Base-by-base conservation (phyloP, 2,797 vertebrate genomes). In the Cryptoprocta ferox region DNA sequence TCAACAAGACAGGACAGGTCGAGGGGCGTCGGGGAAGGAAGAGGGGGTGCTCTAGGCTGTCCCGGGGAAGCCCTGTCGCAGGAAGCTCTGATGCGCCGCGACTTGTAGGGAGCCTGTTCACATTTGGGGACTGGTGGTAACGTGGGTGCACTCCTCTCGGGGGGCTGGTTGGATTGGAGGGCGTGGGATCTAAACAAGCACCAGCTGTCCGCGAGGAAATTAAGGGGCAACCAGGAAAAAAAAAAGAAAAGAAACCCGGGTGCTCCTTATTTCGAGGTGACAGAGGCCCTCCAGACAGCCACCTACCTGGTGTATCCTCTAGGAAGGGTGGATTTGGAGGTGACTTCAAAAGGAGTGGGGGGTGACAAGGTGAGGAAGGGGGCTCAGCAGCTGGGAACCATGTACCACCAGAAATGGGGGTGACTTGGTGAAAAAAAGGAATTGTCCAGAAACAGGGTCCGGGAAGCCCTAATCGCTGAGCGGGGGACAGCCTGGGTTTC, bases 1-100 rank as follows among this genome's bases (percentile, higher is more conserved):
- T 97, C 97, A 95, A 96, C 97, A 93, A 96, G 98, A 97, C 45
- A 45, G 92, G 87, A 75, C 91, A 92, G 92, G 92, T 91, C 80
- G 94, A 89, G 97, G 32, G 94, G 93, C 95, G 95, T 97, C 95
- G 97, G 96, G 96, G 79, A 95, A 96, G 95, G 76, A 83, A 88
- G 66, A 93, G 65, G 94, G 97, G 96, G 68, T 95, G 94, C 66
- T 70, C 0, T 48, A 91, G 95, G 84, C 37, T 92, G 30, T 95
- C 37, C 71, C 45, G 0, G 89, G 96, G 93, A 97, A 95, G 71
- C 94, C 71, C 78, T 86, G 93, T 78, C 50, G 59, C 89, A 84
- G 97, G 87, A 94, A 93, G 89, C 97, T 92, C 45, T 30, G 68
- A 32, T 85, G 79, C 4, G 26, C 89, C 81, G 63, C 71, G 91